Conservation (phyloP, 2,797 vertebrate genomes). For the Enteromius radiatus region DNA sequence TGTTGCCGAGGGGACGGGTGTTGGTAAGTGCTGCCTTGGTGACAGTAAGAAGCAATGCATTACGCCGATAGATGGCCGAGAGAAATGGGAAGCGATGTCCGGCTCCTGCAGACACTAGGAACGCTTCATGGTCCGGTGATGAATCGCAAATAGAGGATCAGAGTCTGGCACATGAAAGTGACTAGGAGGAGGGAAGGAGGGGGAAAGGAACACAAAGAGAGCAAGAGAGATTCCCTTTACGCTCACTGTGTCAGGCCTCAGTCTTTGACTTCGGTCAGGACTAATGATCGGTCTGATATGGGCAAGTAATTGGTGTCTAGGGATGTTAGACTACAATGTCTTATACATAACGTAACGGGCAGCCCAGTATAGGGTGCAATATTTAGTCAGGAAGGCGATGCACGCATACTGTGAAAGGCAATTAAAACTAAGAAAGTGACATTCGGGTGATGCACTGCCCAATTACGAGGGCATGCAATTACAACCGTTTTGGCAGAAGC, state of each 20-base stretch:
- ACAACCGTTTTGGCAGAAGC: conserved; percentile 39
- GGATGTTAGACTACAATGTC: conserved; percentile 42
- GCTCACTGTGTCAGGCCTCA: conserved; percentile 28
- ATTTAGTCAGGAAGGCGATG: conserved; percentile 29
- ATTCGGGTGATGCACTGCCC: conserved; percentile 33
- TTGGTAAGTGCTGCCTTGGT: conserved; percentile 52
- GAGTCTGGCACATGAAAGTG: conserved; percentile 50
- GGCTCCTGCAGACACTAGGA: conserved; percentile 45
- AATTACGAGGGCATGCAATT: conserved; percentile 43
- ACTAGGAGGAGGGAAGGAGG: conserved; percentile 27
- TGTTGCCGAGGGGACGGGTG: conserved; percentile 49
- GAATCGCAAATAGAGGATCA: conserved; percentile 49
- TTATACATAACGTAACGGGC: conserved; percentile 33
- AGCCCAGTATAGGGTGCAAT: conserved; percentile 8
- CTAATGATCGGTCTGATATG: conserved; percentile 48
- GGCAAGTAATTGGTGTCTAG: conserved; percentile 48
- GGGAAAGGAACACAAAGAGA: conserved; percentile 17
- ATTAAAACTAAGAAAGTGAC: conserved; percentile 46
- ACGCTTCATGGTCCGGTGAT: conserved; percentile 37
- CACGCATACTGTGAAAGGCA: conserved; percentile 32
- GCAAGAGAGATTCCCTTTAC: conserved; percentile 27
- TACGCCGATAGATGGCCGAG: conserved; percentile 7
- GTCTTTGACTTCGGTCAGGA: conserved; percentile 37
- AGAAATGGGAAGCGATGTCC: conserved; percentile 27
- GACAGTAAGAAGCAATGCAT: conserved; percentile 46